A percentile compares a stretch with the other conserved stretches of the same genome.
phyloP scores from a whole-genome alignment of 2,113 vertebrate genomes.

The Mirza zaza region DNA sequence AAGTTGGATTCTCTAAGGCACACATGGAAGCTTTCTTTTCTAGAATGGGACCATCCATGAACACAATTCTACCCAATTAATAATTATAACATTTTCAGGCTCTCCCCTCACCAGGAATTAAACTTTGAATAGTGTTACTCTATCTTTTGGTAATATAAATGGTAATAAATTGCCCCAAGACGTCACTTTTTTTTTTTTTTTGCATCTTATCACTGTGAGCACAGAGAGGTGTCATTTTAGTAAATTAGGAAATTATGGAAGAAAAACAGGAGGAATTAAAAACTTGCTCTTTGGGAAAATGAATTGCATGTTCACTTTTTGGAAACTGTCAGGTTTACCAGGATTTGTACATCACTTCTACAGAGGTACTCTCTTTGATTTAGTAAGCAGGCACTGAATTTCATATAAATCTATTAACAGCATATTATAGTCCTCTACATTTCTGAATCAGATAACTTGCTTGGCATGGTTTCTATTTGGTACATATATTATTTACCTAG shows the following conservation, averaged over 20 bases:
- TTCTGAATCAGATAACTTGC: slow-evolving; percentile 32
- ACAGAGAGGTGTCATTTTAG: neutral
- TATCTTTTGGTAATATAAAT: slow-evolving; percentile 4
- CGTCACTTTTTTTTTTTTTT: neutral
- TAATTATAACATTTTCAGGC: neutral
- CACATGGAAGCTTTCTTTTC: slow-evolving; percentile 15
- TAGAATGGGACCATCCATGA: neutral
- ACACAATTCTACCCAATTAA: neutral
- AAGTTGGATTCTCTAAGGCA: slow-evolving; percentile 20
- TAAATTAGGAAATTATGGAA: neutral
- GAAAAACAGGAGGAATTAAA: slow-evolving; percentile 5
- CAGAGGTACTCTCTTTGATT: neutral
- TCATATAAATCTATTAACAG: neutral
- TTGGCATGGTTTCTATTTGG: slow-evolving; percentile 46
- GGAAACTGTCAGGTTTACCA: neutral
- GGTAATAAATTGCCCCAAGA: neutral
- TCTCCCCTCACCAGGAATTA: neutral
- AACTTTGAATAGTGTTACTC: neutral
- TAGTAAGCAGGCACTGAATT: neutral
- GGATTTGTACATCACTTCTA: neutral
- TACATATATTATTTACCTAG: slow-evolving; percentile 48
- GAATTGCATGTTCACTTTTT: neutral
- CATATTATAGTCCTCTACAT: neutral
- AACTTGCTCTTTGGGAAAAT: slow-evolving; percentile 4
- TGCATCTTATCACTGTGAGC: neutral